Conservation (phyloP, 2,797 vertebrate genomes). For the Perodicticus potto region DNA sequence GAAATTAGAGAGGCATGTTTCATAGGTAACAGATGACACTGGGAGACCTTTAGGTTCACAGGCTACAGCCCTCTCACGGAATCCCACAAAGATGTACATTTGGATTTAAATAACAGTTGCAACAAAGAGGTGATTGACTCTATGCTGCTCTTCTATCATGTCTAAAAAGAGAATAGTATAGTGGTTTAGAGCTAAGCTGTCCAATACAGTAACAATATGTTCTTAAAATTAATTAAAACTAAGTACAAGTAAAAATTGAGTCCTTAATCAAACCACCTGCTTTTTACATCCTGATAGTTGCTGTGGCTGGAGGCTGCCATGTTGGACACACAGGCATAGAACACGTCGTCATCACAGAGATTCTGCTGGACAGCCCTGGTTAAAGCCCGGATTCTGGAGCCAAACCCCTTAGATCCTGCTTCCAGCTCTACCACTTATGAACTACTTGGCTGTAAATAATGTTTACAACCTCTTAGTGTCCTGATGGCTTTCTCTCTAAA, state of each 20-base stretch:
- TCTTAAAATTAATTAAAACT: slow-evolving; percentile 25
- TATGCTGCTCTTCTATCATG: background rate
- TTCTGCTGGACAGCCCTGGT: background rate
- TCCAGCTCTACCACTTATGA: background rate
- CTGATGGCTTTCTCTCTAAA: background rate
- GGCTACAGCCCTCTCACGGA: background rate
- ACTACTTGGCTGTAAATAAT: background rate
- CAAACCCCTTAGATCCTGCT: background rate
- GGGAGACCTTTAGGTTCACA: background rate
- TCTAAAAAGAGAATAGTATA: background rate
- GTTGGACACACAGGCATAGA: background rate
- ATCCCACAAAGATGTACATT: background rate
- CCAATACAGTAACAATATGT: background rate
- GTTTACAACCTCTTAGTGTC: background rate
- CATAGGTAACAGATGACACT: background rate
- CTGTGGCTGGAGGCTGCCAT: background rate
- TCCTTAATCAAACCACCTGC: background rate
- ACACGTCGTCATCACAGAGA: background rate
- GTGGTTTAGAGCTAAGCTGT: background rate
- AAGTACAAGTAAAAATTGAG: background rate
- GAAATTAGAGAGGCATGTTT: background rate
- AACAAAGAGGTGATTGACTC: background rate
- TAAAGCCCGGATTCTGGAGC: background rate
- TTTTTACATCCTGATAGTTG: background rate
- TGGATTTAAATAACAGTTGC: background rate